Percentiles rank a stretch among this genome's conserved stretches.
Conservation (phyloP, 2,113 vertebrate genomes). For the Kryptolebias marmoratus region DNA sequence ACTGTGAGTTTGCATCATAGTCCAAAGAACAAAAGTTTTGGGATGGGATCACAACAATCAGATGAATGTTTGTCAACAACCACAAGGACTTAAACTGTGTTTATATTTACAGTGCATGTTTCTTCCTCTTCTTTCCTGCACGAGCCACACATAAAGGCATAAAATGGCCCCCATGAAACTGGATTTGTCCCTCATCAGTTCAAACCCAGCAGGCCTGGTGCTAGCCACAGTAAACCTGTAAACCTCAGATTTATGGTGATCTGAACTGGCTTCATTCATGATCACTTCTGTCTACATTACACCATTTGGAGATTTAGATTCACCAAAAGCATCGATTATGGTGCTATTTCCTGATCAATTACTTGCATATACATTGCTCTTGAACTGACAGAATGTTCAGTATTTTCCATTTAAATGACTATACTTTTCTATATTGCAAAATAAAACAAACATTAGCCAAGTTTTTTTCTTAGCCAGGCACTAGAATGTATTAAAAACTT, state of each 20-base stretch:
- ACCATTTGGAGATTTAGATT: neutral
- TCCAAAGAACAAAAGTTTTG: slow-evolving; percentile 33
- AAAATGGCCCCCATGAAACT: too few relatives aligned
- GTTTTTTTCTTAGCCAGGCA: too few relatives aligned
- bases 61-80: neutral
- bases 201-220: neutral
- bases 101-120: neutral
- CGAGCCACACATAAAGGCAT: too few relatives aligned
- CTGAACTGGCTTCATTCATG: neutral
- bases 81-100: neutral
- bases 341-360: neutral
- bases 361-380: neutral
- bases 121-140: too few relatives aligned
- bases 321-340: neutral
- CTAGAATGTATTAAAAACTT: too few relatives aligned
- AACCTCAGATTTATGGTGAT: neutral
- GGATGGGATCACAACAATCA: slow-evolving; percentile 5
- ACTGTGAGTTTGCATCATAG: neutral
- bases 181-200: neutral
- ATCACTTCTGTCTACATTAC: neutral
- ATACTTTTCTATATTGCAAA: too few relatives aligned
- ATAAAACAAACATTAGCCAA: too few relatives aligned
- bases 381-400: neutral
- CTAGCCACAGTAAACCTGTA: neutral
- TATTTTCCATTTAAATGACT: too few relatives aligned